Evolutionary conservation across 2,113 vertebrate genomes (phyloP).

Genomic region (Alethe diademata): DNA sequence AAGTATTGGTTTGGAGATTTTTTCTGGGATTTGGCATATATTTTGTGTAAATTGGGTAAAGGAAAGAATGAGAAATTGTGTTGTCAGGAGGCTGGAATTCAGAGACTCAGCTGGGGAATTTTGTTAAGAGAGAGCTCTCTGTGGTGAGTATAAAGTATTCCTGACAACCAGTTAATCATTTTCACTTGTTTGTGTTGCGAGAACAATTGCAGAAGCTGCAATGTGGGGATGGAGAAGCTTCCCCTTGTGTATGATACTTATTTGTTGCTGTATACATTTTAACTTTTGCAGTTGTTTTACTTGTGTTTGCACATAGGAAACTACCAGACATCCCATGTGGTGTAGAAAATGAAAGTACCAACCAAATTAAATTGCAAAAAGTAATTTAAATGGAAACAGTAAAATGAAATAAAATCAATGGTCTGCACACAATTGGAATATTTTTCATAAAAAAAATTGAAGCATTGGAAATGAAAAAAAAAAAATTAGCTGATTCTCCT

Average conservation of each 20-base stretch:
- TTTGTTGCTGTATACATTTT: neutral
- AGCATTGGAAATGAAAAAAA: neutral
- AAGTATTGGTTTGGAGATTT: neutral
- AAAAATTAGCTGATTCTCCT: neutral
- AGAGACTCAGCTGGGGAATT: neutral
- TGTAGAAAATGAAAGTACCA: neutral
- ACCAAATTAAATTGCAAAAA: neutral
- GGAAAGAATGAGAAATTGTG: neutral
- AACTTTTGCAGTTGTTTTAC: neutral
- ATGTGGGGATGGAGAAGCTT: neutral
- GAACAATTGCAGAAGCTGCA: neutral
- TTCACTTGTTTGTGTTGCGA: neutral
- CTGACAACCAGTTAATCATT: neutral
- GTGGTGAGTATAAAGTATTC: neutral
- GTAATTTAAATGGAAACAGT: neutral
- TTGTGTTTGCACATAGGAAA: neutral
- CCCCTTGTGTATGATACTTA: neutral
- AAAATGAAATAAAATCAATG: neutral
- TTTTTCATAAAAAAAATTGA: neutral
- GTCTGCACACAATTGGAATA: neutral
- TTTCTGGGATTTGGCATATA: neutral
- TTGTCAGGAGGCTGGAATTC: constrained; percentile 11
- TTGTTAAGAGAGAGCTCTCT: neutral
- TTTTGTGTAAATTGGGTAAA: neutral
- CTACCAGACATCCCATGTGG: accelerated